These are phyloP conservation scores for Malacosoma neustria DNA, from an alignment of 2,888 invertebrate genomes.

Conservation along the genomic window DNA sequence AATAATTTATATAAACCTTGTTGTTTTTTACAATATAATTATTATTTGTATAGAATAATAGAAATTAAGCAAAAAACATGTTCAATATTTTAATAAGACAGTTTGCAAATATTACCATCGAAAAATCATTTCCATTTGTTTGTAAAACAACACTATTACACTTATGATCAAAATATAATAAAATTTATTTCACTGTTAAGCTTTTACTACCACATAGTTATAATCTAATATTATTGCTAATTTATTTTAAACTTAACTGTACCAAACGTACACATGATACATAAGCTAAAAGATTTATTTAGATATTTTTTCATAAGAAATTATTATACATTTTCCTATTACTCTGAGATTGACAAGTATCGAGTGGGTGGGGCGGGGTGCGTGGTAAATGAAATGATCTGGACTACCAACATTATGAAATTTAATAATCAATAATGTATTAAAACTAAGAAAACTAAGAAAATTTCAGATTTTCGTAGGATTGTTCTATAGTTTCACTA, in stretches of 20 bases:
- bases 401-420: slow-evolving; percentile 30
- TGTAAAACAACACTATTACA: background rate
- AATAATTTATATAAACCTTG: no score
- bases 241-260: slow-evolving; percentile 7
- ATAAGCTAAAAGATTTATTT: slow-evolving; percentile 7
- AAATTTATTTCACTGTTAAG: background rate
- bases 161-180: background rate
- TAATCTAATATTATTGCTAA: slow-evolving; percentile 3
- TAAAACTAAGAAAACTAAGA: background rate
- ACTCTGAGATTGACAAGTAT: slow-evolving; percentile 45
- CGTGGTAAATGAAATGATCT: slow-evolving; percentile 45
- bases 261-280: slow-evolving; percentile 14
- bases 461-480: no score
- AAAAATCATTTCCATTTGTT: background rate
- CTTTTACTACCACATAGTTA: background rate
- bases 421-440: slow-evolving; percentile 20
- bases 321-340: slow-evolving; percentile 22
- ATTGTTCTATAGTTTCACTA: no score
- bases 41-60: no score
- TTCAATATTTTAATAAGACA: background rate
- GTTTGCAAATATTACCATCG: background rate
- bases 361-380: slow-evolving; percentile 55
- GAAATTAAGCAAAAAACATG: no score
- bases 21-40: no score
- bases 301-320: slow-evolving; percentile 12